Evolutionary conservation across 2,888 invertebrate genomes (phyloP).

Genomic region (Lysandra coridon): DNA sequence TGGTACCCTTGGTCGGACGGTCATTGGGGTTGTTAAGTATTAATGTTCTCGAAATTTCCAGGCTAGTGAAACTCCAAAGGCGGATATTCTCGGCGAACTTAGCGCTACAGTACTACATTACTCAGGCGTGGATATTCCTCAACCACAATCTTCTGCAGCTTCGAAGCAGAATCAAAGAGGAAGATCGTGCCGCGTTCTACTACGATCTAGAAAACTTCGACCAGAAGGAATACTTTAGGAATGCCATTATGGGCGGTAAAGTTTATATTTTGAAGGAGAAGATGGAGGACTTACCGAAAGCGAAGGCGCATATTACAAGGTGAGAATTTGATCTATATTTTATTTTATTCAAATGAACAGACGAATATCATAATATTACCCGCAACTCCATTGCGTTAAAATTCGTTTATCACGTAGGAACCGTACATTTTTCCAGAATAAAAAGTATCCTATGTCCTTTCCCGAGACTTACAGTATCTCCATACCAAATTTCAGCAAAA

Average conservation of each 20-base stretch:
- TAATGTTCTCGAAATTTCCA: conserved; percentile 53
- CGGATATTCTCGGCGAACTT: conserved; percentile 87
- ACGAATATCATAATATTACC: no score
- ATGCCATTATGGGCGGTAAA: conserved; percentile 83
- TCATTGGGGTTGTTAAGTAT: not conserved
- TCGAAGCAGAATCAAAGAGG: conserved; percentile 67
- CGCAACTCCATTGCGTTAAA: no score
- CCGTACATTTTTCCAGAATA: no score
- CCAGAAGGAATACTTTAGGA: conserved; percentile 69
- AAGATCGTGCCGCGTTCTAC: conserved; percentile 79
- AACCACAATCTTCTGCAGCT: conserved; percentile 82
- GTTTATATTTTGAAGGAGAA: conserved; percentile 85
- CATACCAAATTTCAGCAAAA: no score
- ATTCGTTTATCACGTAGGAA: no score
- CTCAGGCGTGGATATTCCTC: conserved; percentile 87
- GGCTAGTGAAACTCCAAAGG: conserved; percentile 88
- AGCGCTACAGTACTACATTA: conserved; percentile 87
- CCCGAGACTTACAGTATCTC: no score
- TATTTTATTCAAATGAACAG: no score
- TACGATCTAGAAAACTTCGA: conserved; percentile 81
- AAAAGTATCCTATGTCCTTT: no score
- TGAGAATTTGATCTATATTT: conserved; percentile 46
- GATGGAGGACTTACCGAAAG: conserved; percentile 75
- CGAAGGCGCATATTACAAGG: conserved; percentile 75
- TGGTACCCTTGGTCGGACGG: no score